Conservation (phyloP, 23 tunicate species). For the Trididemnum miniatum region DNA sequence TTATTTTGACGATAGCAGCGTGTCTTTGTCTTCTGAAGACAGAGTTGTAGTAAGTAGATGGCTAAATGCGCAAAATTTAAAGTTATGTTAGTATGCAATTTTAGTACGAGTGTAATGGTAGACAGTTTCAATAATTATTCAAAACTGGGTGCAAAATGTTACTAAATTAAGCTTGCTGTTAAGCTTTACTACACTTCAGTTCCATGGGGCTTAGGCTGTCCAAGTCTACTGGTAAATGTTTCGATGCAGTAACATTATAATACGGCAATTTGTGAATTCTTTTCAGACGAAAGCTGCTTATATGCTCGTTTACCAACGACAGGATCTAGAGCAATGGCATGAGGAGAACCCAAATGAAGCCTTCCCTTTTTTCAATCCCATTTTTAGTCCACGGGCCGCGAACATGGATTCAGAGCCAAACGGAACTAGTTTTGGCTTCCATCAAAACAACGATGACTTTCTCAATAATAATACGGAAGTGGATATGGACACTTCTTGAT, state of each 20-base stretch:
- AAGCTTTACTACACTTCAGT: too few relatives aligned
- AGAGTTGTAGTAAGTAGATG: conserved; percentile 84
- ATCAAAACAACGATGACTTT: conserved; percentile 30
- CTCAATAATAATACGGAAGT: conserved; percentile 47
- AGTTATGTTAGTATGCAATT: too few relatives aligned
- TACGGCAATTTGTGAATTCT: too few relatives aligned
- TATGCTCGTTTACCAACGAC: conserved; percentile 89
- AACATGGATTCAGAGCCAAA: conserved; percentile 1
- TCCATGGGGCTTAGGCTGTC: too few relatives aligned
- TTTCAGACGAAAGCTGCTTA: conserved; percentile 88
- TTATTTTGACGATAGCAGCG: conserved; percentile 87
- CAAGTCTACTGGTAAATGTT: too few relatives aligned
- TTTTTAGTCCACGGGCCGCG: conserved; percentile 63
- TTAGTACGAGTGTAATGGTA: too few relatives aligned
- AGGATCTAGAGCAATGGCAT: conserved; percentile 70
- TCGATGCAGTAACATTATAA: too few relatives aligned
- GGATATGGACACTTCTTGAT: conserved; percentile 51
- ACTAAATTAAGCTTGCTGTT: too few relatives aligned
- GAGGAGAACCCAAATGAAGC: conserved; percentile 1
- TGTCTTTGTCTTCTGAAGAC: conserved; percentile 56
- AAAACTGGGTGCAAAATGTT: too few relatives aligned
- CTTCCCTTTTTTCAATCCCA: conserved; percentile 53
- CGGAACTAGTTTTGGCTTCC: neutral
- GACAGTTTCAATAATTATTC: too few relatives aligned
- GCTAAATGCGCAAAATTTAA: too few relatives aligned